Evolutionary conservation across 2,797 vertebrate species (phyloP).

Genomic region (Phrynocephalus guinanensis): DNA sequence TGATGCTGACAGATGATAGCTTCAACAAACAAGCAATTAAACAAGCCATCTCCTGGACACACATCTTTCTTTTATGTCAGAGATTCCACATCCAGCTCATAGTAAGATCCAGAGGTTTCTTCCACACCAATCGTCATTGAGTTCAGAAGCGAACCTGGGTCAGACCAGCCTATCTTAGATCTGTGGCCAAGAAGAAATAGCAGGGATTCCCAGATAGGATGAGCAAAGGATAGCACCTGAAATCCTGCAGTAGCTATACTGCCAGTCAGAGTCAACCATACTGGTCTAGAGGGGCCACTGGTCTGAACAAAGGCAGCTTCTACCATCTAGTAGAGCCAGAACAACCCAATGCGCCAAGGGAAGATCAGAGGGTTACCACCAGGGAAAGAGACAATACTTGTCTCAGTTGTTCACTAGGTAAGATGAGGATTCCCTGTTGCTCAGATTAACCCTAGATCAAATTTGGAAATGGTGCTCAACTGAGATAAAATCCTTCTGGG

Average conservation of each 20-base stretch:
- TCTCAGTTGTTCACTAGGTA: conserved; percentile 7
- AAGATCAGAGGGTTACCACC: background rate
- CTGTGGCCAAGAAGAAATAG: too few relatives aligned
- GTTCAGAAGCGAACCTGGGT: too few relatives aligned
- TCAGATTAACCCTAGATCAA: conserved; percentile 27
- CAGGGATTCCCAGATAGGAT: too few relatives aligned
- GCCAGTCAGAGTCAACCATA: too few relatives aligned
- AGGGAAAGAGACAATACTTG: background rate
- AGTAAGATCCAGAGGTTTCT: background rate
- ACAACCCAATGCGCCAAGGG: background rate
- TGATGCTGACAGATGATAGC: too few relatives aligned
- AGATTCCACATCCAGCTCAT: background rate
- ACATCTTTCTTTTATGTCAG: background rate
- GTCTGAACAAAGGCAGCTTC: too few relatives aligned
- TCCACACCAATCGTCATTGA: too few relatives aligned
- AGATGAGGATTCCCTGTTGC: background rate
- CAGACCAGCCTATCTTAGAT: too few relatives aligned
- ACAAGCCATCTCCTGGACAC: background rate
- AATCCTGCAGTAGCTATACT: too few relatives aligned
- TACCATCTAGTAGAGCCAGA: background rate
- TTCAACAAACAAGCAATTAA: too few relatives aligned
- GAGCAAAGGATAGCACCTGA: too few relatives aligned
- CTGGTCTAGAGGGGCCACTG: too few relatives aligned
- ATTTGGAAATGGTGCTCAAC: conserved; percentile 6
- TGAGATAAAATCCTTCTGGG: conserved; percentile 10